Percentiles rank a stretch among this genome's conserved stretches.
Conservation (phyloP, 2,888 invertebrate species). For the Drosophila demipolita region DNA sequence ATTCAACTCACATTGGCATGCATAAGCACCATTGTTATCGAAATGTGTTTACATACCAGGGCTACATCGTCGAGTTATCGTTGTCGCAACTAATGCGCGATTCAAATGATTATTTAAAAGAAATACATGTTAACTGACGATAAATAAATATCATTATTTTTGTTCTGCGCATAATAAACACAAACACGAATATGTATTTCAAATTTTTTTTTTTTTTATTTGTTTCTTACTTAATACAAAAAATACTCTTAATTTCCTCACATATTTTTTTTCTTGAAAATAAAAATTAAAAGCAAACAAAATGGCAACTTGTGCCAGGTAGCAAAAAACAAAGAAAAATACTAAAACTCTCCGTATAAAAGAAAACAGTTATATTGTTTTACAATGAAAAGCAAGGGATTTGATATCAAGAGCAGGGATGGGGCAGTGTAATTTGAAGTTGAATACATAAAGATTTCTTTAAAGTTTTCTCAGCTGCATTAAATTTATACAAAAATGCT, state of each 20-base stretch:
- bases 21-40: not conserved
- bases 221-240: conserved; percentile 76
- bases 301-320: conserved; percentile 70
- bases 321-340: conserved; percentile 45
- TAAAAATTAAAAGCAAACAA: conserved; percentile 73
- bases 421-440: not conserved
- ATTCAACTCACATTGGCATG: not conserved
- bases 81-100: not conserved
- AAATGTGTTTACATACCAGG: not conserved
- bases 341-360: conserved; percentile 20
- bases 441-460: conserved; percentile 6
- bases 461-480: conserved; percentile 34
- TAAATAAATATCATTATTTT: not conserved
- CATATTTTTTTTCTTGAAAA: conserved; percentile 55
- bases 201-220: conserved; percentile 62
- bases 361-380: conserved; percentile 16
- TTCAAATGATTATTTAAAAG: not conserved
- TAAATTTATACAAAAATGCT: conserved; percentile 23
- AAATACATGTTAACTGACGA: not conserved
- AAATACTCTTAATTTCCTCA: conserved; percentile 73
- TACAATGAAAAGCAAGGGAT: conserved; percentile 19
- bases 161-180: not conserved
- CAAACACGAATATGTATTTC: conserved; percentile 8
- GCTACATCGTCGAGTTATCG: not conserved
- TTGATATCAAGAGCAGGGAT: conserved; percentile 3